Percentiles rank a stretch among this genome's conserved stretches.
Evolutionary conservation across 1,140 invertebrate genomes (phyloP).

Genomic region (Pachypeltis micranthus): DNA sequence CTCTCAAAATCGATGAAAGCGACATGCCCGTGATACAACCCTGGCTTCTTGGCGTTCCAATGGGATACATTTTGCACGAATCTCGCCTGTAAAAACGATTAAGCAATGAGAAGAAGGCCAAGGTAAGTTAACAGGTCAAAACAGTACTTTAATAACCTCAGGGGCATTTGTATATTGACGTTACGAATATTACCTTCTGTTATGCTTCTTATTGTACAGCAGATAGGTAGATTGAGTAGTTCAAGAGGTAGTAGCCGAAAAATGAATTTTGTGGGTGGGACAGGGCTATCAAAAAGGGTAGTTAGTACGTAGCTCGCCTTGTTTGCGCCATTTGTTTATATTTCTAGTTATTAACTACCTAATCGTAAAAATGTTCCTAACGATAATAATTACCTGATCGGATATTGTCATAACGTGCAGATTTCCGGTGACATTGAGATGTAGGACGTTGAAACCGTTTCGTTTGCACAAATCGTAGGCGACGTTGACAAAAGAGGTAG

Average conservation of each 20-base stretch:
- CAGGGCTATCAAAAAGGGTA: constrained; percentile 20
- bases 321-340: no score
- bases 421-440: constrained; percentile 94
- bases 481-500: constrained; percentile 93
- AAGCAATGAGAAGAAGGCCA: no score
- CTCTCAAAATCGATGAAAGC: constrained; percentile 89
- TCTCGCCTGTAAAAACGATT: constrained; percentile 58
- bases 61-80: constrained; percentile 82
- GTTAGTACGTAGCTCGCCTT: constrained; percentile 18
- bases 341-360: no score
- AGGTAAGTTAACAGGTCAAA: no score
- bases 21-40: constrained; percentile 93
- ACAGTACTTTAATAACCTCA: no score
- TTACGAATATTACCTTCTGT: no score
- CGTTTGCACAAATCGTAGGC: constrained; percentile 89
- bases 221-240: no score
- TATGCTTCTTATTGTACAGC: no score
- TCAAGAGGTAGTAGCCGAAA: no score
- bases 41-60: constrained; percentile 81
- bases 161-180: no score
- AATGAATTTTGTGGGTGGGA: no score
- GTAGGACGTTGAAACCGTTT: constrained; percentile 88
- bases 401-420: constrained; percentile 81
- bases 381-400: constrained; percentile 58
- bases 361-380: no score